Base-by-base conservation (phyloP, 2,888 invertebrate genomes). In the Micropterix aruncella region DNA sequence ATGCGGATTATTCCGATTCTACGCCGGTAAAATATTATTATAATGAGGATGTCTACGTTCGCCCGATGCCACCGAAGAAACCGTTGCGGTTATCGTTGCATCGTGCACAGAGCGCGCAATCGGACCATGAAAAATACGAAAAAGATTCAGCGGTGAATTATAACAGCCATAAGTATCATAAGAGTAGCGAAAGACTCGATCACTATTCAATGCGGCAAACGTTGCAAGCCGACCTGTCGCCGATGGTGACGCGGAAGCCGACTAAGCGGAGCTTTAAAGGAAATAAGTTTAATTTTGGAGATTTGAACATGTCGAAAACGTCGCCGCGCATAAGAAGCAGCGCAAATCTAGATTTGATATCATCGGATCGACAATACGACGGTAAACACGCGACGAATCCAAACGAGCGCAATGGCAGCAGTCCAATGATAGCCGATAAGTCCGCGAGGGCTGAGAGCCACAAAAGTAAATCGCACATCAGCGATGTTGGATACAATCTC, bases 1-100 rank as follows among this genome's bases (percentile, higher is more conserved):
- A 51, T 19, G 61, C 59, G 49, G 54, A 59, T 45, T 74, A 79
- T 55, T 77, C 74, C 55, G 71, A 73, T 1, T 76, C 79, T 0
- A 80, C 80, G 53, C 70, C 71, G 2, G 63, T 67, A 27, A 70
- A 71, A 16, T 53, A 57, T 16, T 57, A 69, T 47, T 39, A 38
- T 14, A 59, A 60, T 12, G 57, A 55, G 4, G 73, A 74, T 42
- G 58, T 56, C 5, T 75, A 74, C 48, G 67, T 75, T 2, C 69
- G 84, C 44, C 88, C 89, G 1, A 80, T 82, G 12, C 90, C 90
- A 3, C 91, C 90, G 16, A 83, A 89, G 55, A 91, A 91, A 57
- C 91, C 90, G 0, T 61, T 89, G 41, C 72, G 90, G 7, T 64
- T 91, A 37, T 90, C 89, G 0, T 63, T 91, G 42, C 90, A 90